Percentiles rank a stretch among this genome's conserved stretches.
phyloP scores from a whole-genome alignment of 2,797 vertebrate genomes.

The Dendrocincla tyrannina region DNA sequence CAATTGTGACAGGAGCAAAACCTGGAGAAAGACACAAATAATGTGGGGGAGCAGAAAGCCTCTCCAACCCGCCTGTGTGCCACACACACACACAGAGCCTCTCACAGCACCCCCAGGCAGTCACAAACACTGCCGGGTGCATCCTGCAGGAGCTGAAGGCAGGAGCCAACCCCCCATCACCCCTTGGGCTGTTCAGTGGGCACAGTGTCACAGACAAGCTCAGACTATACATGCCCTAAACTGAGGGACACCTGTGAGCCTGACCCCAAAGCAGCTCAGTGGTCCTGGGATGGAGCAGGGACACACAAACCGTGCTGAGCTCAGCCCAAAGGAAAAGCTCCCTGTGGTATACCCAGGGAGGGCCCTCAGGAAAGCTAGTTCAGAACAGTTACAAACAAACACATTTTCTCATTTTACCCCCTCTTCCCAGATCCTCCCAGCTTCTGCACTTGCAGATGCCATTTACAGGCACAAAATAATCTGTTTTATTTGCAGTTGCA shows the following conservation, averaged over 20 bases:
- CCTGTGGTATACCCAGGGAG: fast-evolving
- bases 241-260: neutral
- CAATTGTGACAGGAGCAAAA: constrained; percentile 38
- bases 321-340: neutral
- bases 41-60: neutral
- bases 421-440: neutral
- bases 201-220: neutral
- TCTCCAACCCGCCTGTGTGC: fast-evolving
- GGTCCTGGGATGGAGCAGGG: neutral
- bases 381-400: neutral
- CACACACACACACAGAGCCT: neutral
- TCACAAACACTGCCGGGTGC: neutral
- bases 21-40: constrained; percentile 16
- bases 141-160: neutral
- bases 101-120: neutral
- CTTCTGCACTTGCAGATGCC: neutral
- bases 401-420: neutral
- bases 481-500: neutral
- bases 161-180: fast-evolving
- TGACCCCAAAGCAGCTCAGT: neutral
- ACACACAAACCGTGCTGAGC: fast-evolving
- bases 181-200: neutral
- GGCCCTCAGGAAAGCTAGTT: neutral
- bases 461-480: neutral
- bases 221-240: fast-evolving